These are phyloP conservation scores for Cygnus olor DNA, from an alignment of 2,797 vertebrate genomes.

Conservation along the genomic window DNA sequence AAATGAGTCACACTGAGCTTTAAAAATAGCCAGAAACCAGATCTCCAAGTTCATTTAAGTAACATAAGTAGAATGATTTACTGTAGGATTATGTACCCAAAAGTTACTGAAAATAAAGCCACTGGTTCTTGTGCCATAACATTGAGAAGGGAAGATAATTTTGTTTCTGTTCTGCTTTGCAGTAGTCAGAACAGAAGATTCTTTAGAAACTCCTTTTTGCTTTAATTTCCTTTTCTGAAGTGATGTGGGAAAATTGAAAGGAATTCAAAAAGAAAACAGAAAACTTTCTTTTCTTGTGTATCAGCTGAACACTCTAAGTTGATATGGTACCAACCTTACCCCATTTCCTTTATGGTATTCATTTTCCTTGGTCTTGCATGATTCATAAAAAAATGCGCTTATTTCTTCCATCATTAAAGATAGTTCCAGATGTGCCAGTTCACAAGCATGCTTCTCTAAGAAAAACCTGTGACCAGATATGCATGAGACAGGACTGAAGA, in stretches of 20 bases:
- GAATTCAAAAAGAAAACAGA: neutral
- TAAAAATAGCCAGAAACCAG: neutral
- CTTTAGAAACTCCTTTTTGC: neutral
- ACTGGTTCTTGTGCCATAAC: neutral
- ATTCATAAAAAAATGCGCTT: conserved; percentile 16
- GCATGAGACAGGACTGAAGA: neutral
- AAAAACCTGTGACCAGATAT: conserved; percentile 44
- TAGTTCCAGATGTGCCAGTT: conserved; percentile 49
- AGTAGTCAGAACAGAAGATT: neutral
- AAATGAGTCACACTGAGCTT: neutral
- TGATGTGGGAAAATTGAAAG: neutral
- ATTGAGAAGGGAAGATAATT: neutral
- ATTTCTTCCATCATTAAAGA: conserved; percentile 49
- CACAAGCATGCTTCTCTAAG: conserved; percentile 60
- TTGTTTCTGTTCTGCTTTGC: neutral
- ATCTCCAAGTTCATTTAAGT: neutral
- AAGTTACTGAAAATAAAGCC: neutral
- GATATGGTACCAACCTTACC: neutral
- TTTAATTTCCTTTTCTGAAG: neutral
- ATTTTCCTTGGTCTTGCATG: neutral
- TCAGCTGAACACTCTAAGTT: neutral
- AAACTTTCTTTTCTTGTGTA: neutral
- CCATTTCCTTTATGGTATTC: rapidly evolving
- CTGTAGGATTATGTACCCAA: neutral
- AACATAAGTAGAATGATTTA: neutral